Percentiles rank a stretch among this genome's conserved stretches.
These are phyloP conservation scores for Oxygymnocypris stewartii DNA, from an alignment of 2,113 vertebrate species.

Conservation along the genomic window DNA sequence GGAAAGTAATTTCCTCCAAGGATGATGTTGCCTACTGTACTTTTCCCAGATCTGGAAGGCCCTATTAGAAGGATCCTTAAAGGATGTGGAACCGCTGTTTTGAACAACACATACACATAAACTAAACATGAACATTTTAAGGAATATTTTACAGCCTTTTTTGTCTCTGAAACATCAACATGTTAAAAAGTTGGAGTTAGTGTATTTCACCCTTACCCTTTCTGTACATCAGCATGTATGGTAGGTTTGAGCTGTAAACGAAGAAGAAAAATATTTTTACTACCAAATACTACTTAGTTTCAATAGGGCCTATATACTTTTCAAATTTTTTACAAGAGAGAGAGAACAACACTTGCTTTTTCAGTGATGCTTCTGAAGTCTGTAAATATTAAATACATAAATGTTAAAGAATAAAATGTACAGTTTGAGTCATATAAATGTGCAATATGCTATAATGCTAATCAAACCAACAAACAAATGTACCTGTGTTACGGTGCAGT, in stretches of 20 bases:
- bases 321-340: background rate
- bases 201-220: conserved; percentile 42
- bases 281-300: background rate
- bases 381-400: background rate
- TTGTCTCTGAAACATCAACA: too few species aligned
- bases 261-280: background rate
- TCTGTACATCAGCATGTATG: conserved; percentile 66
- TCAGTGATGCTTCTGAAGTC: background rate
- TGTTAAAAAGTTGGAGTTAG: too few species aligned
- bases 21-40: conserved; percentile 27
- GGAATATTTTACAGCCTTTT: background rate
- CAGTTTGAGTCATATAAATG: background rate
- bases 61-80: background rate
- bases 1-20: conserved; percentile 31
- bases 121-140: background rate
- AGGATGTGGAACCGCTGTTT: background rate
- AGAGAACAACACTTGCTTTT: background rate
- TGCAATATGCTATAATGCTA: background rate
- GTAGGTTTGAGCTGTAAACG: conserved; percentile 50
- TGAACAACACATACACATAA: background rate
- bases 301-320: background rate
- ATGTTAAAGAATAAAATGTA: background rate
- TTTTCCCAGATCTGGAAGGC: conserved; percentile 21
- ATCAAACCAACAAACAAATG: background rate
- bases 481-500: conserved; percentile 58